phyloP scores from a whole-genome alignment of 1,140 invertebrate species.

The Adelges cooleyi region DNA sequence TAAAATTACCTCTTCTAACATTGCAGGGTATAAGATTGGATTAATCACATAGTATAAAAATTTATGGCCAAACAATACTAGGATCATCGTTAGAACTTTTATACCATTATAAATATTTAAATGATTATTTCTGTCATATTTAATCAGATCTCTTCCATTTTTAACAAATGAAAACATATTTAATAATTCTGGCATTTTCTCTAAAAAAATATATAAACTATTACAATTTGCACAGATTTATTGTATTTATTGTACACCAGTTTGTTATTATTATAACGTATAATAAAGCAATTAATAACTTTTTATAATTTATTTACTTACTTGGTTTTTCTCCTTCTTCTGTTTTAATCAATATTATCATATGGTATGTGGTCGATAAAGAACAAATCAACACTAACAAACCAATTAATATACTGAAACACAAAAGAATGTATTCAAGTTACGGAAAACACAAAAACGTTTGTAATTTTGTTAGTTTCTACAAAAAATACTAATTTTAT shows the following conservation, averaged over 20 bases:
- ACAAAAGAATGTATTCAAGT: no score
- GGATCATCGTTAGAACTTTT: not conserved
- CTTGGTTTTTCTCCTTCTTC: not conserved
- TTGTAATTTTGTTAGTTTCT: not conserved
- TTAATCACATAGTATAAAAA: no score
- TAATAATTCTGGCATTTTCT: not conserved
- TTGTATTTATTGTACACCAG: not conserved
- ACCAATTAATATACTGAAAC: not conserved
- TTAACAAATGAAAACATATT: not conserved
- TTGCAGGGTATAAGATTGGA: no score
- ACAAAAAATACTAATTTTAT: not conserved
- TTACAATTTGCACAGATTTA: not conserved
- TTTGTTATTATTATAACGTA: not conserved
- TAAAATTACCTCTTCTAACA: no score
- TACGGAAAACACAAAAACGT: no score
- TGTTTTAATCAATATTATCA: not conserved
- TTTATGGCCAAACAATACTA: not conserved
- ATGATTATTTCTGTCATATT: not conserved
- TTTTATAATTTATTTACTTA: not conserved
- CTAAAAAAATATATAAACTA: not conserved
- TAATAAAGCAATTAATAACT: not conserved
- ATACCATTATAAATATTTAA: slow-evolving; percentile 1
- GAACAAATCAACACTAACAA: not conserved
- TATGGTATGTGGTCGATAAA: not conserved
- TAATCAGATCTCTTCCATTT: not conserved